Base-by-base conservation (phyloP, 2,797 vertebrate species). In the Acanthornis magna region DNA sequence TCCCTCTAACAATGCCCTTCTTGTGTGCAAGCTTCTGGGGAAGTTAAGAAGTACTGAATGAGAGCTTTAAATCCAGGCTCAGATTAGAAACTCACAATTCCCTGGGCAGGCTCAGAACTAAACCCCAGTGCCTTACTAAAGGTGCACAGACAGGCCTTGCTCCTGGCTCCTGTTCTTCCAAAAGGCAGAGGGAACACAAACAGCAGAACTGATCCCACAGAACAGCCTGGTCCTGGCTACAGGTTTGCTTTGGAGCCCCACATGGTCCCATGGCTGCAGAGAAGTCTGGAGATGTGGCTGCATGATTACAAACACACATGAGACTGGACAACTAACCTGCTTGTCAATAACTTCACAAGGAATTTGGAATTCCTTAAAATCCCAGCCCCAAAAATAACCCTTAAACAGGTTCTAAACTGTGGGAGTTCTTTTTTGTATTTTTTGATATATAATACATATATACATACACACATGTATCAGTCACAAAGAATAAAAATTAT, bases 401-500 rank as follows among this genome's bases (percentile, higher is more conserved):
- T 30, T 71, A 48, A 34, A 38, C 16, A 57, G 34, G 7, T 58
- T 82, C 22, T 34, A 42, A 87, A n/a, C 21, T 23, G n/a, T n/a
- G 14, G 14, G 23, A 60, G 4, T 7, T 21, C 36, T n/a, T 50
- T 66, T 67, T 7, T 7, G 1, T 30, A 7, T 50, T 23, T 53
- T 72, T 48, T 2, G 2, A 36, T 11, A 38, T 25, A 27, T 13
- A 53, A 47, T 36, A 48, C 13, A 32, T 32, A 45, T 30, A 45
- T 11, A 48, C 2, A 48, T 6, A 63, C 1, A 75, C 17, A 80
- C 2, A 19, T 2, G 1, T 22, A 58, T 61, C 16, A 51, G 22
- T 54, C 22, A 47, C 0, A 0, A 78, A 42, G 29, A 77, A 62
- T 0, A 57, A 3, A 67, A 75, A 26, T 36, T 20, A 48, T 32